A percentile compares a stretch with the other conserved stretches of the same genome.
Conservation (phyloP, 2,113 vertebrate genomes). For the Elaphurus davidianus region DNA sequence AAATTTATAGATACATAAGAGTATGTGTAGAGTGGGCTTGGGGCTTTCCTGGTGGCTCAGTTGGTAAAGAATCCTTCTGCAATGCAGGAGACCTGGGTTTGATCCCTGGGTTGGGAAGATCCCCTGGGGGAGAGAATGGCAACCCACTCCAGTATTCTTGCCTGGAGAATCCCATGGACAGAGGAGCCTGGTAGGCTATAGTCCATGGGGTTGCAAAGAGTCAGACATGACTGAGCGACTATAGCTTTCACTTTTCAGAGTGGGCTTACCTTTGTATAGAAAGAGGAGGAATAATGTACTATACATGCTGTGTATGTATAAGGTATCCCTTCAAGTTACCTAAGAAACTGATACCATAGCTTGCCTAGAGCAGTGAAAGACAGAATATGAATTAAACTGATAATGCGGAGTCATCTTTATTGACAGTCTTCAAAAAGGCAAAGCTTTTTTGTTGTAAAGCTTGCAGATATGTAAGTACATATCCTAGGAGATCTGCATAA, state of each 20-base stretch:
- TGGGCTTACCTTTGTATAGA: neutral
- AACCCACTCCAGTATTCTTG: neutral
- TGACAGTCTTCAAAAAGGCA: neutral
- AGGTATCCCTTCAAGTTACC: neutral
- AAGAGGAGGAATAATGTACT: neutral
- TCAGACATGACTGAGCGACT: neutral
- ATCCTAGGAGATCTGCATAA: neutral
- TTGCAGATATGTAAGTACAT: neutral
- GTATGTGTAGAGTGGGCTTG: neutral
- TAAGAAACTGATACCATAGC: neutral
- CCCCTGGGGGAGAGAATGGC: neutral
- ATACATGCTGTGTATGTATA: neutral
- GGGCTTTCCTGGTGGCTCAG: neutral
- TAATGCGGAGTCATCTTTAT: neutral
- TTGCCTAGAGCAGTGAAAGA: neutral
- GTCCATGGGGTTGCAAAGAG: neutral
- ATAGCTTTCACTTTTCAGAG: neutral
- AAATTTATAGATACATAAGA: neutral
- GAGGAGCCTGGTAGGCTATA: neutral
- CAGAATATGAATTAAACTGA: neutral
- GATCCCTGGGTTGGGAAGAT: neutral
- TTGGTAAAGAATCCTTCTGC: neutral
- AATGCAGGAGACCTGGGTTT: neutral
- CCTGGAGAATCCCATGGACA: neutral
- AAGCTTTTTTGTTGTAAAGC: neutral